Evolutionary conservation across 2,113 vertebrate genomes (phyloP).

Genomic region (Coreoperca whiteheadi): DNA sequence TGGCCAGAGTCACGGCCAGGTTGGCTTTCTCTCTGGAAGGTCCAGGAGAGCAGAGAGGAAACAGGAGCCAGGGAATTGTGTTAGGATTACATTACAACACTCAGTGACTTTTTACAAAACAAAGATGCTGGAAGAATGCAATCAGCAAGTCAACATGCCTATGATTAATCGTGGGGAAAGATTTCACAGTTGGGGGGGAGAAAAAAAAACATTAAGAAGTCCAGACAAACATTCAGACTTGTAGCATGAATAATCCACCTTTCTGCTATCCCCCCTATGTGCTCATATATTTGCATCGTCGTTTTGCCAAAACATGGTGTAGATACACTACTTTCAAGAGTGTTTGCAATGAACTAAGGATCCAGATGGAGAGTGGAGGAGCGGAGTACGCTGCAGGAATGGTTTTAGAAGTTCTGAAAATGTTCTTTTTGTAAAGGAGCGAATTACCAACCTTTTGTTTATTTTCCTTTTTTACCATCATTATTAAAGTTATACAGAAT

Average conservation of each 20-base stretch:
- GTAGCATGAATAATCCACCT: neutral
- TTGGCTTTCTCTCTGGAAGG: slow-evolving; percentile 90
- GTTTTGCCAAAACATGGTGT: neutral
- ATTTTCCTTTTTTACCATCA: too few relatives aligned
- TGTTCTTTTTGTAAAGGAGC: too few relatives aligned
- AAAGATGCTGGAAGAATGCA: neutral
- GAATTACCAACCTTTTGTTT: too few relatives aligned
- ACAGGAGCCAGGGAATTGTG: neutral
- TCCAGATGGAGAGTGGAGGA: too few relatives aligned
- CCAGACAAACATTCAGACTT: neutral
- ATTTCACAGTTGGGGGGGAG: neutral
- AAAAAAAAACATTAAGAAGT: neutral
- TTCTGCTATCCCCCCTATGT: neutral
- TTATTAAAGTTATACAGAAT: too few relatives aligned
- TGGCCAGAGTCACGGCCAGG: slow-evolving; percentile 90
- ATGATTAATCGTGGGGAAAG: neutral
- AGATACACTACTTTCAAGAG: neutral
- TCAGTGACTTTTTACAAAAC: neutral
- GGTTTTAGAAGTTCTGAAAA: too few relatives aligned
- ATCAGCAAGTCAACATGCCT: too few relatives aligned
- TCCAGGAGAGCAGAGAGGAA: neutral
- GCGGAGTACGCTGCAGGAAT: neutral
- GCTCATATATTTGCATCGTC: neutral
- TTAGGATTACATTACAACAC: neutral
- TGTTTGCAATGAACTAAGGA: too few relatives aligned